Evolutionary conservation across 2,888 invertebrate species (phyloP), one percentile per base, ranked within the genome.

Genomic region (Lordiphosa andalusiaca): DNA sequence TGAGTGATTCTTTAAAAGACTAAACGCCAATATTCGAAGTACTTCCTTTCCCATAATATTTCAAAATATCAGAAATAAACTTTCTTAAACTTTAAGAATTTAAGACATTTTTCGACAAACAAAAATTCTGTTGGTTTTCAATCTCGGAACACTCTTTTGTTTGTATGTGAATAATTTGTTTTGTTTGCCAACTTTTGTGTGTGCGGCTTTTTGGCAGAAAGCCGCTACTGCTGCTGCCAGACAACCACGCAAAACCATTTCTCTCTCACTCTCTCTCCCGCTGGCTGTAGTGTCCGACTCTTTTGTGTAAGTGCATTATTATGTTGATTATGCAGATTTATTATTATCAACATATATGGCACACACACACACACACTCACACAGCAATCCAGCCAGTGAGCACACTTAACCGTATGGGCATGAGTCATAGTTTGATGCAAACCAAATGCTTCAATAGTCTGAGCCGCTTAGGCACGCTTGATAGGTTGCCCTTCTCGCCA

Each of bases 251-350:
- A 61, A 61, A 49, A 49, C 46, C 30, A 13, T 19, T 1, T 47
- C n/a, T 10, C 37, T 30, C 13, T 21, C 4, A 1, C 23, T 16
- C 3, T 12, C 3, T 12, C 6, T 35, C 23, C 9, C 21, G 30
- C 21, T 13, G n/a, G 6, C 21, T 19, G 36, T 10, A 12, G 42
- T 42, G 30, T 37, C 33, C 30, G 30, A 41, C 37, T 33, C 49
- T 54, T 53, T 44, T 37, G 37, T 51, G 40, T 60, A 54, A 74
- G 66, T 66, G 68, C 80, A 75, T 82, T 71, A 71, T 71, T 63
- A 67, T 71, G 71, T 68, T 71, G 71, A 83, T 81, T 82, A 75
- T 78, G 63, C 67, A 73, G 81, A 75, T 84, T 44, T 75, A 84
- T 84, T 53, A 67, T 77, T 81, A 81, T 77, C 82, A 68, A 66